Percentiles rank a stretch among this genome's conserved stretches.
phyloP scores from a whole-genome alignment of 2,888 invertebrate species.

The Epinotia bilunana region DNA sequence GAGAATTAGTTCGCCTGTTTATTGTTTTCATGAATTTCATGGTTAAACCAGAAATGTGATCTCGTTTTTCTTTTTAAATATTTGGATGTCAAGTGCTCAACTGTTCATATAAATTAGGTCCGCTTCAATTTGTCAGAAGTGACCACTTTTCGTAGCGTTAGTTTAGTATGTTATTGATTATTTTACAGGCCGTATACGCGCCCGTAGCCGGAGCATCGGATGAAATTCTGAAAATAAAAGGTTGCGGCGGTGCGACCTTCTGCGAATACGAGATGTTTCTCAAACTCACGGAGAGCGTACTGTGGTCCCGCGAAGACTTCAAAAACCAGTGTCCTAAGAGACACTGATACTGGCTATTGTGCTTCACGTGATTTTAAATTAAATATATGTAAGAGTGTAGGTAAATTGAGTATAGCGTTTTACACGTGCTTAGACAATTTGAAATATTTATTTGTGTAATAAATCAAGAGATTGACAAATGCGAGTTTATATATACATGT shows the following conservation, averaged over 20 bases:
- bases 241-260: conserved; percentile 70
- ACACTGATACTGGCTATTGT: background rate
- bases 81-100: too few relatives aligned
- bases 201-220: conserved; percentile 70
- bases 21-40: too few relatives aligned
- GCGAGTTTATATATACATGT: background rate
- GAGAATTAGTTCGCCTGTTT: too few relatives aligned
- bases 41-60: too few relatives aligned
- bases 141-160: too few relatives aligned
- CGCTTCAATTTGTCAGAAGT: too few relatives aligned
- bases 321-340: conserved; percentile 52
- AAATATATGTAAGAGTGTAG: too few relatives aligned
- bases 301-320: conserved; percentile 60
- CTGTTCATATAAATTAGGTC: too few relatives aligned
- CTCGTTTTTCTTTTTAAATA: too few relatives aligned
- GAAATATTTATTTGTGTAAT: background rate
- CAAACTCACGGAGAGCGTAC: conserved; percentile 63
- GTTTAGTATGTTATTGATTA: conserved; percentile 26
- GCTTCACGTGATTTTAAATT: too few relatives aligned
- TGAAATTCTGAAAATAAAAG: conserved; percentile 69
- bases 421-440: background rate
- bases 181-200: conserved; percentile 77
- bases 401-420: too few relatives aligned
- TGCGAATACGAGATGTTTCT: conserved; percentile 82
- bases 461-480: background rate